Evolutionary conservation across 2,888 invertebrate species (phyloP).

Genomic region (Synergus gifuensis): DNA sequence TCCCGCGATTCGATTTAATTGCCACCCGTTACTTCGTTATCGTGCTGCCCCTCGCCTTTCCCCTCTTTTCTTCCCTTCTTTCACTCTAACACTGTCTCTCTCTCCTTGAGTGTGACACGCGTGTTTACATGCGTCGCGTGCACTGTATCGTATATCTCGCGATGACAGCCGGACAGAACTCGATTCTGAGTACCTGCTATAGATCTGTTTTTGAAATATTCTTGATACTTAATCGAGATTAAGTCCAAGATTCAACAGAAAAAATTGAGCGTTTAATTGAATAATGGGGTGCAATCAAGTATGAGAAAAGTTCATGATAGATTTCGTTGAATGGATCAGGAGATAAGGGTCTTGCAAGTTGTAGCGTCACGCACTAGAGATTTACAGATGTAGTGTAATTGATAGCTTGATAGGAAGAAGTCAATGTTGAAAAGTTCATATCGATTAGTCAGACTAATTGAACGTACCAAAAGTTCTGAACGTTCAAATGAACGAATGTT

Average conservation of each 20-base stretch:
- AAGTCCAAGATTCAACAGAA: background rate
- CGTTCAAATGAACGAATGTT: too few relatives aligned
- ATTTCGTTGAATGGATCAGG: background rate
- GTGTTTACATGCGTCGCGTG: constrained; percentile 50
- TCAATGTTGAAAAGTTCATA: background rate
- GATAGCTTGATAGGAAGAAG: constrained; percentile 5
- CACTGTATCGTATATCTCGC: constrained; percentile 32
- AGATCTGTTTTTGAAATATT: constrained; percentile 8
- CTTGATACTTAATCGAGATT: background rate
- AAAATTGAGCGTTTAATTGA: background rate
- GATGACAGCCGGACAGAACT: constrained; percentile 8
- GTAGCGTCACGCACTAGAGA: background rate
- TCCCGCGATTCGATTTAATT: constrained; percentile 70
- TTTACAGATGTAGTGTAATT: background rate
- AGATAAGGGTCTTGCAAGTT: background rate
- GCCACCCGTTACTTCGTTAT: constrained; percentile 66
- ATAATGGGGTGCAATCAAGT: background rate
- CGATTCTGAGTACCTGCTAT: constrained; percentile 8
- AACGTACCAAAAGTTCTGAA: too few relatives aligned
- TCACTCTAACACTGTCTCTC: constrained; percentile 1
- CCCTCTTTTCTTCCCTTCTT: background rate
- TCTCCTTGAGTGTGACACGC: constrained; percentile 43
- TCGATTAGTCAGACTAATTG: background rate
- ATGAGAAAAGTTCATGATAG: background rate
- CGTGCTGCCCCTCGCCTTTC: constrained; percentile 42